Conservation (phyloP, 1,140 invertebrate genomes). For the Apocrypta bakeri region DNA sequence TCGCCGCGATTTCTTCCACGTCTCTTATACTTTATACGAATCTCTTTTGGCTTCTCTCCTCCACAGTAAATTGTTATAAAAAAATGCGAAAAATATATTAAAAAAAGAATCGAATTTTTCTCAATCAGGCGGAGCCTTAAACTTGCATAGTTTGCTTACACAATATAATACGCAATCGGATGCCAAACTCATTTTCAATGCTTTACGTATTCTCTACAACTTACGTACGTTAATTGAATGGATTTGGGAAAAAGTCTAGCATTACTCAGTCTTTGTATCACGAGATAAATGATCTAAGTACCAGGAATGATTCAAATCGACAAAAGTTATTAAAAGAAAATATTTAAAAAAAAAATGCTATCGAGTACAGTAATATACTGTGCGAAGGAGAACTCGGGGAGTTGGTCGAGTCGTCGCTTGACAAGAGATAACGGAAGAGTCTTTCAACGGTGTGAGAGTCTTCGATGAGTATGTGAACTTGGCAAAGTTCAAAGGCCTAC, state of each 20-base stretch:
- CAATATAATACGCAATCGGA: not conserved
- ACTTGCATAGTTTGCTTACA: not conserved
- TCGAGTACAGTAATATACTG: not conserved
- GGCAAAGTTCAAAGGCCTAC: conserved; percentile 55
- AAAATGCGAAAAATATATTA: not conserved
- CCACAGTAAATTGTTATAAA: conserved; percentile 11
- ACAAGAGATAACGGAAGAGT: conserved; percentile 40
- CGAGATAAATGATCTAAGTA: conserved; percentile 45
- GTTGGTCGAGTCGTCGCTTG: conserved; percentile 13
- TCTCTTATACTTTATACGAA: conserved; percentile 36
- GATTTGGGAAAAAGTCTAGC: conserved; percentile 31
- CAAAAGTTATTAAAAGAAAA: not conserved
- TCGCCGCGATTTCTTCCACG: conserved; percentile 51
- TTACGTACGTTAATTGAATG: conserved; percentile 40
- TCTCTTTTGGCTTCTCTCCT: conserved; percentile 45
- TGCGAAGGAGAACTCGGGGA: conserved; percentile 42
- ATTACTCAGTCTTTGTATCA: conserved; percentile 45
- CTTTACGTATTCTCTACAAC: conserved; percentile 15
- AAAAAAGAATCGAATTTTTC: not conserved
- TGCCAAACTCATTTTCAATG: not conserved
- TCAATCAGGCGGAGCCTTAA: not conserved
- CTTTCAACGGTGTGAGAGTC: conserved; percentile 23
- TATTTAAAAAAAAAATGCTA: conserved; percentile 1
- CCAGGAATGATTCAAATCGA: conserved; percentile 41
- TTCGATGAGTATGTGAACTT: conserved; percentile 54